Base-by-base conservation (phyloP, 2,113 vertebrate species). In the Romanogobio albipinnatus region DNA sequence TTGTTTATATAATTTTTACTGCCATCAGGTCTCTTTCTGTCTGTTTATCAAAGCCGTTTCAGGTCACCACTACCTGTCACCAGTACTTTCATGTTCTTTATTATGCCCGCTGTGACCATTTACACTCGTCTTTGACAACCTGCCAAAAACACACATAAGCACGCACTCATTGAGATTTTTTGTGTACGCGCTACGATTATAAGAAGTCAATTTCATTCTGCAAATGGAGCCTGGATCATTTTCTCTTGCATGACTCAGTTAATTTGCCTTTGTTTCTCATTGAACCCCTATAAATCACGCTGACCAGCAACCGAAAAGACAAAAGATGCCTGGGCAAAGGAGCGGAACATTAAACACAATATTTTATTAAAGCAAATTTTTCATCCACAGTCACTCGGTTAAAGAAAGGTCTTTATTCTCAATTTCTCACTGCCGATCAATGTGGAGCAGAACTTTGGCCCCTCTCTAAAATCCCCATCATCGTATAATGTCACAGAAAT, bases 1-100 rank as follows among this genome's bases (percentile, higher is more conserved):
- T 92, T 93, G 89, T 91, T 91, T 77, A 86, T 90, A 85, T 84
- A 73, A 90, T 91, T 90, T 90, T 89, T 86, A 33, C 22, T 36
- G n/a, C 47, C 71, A 74, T 74, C 71, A 74, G 71, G 66, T 71
- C n/a, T 81, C 36, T 45, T 45, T 45, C 77, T 62, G 22, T 88
- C 90, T 86, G 88, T 78, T 85, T 84, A 73, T 84, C 79, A 84
- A 76, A 88, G 64, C 84, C 82, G 76, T 70, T 4, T 13, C 79
- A 76, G 90, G 85, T 71, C n/a, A n/a, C 43, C 82, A 74, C 85
- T 33, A 33, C 86, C 47, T 73, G 74, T 78, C 75, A 56, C n/a
- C 14, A 19, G 11, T n/a, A 39, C 49, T 45, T 73, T 56, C 7
- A 76, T 68, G 36, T 36, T 11, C 64, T 70, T 68, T 17, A 14